These are phyloP conservation scores for Hippocampus zosterae DNA, from an alignment of 2,113 vertebrate genomes.

Conservation along the genomic window DNA sequence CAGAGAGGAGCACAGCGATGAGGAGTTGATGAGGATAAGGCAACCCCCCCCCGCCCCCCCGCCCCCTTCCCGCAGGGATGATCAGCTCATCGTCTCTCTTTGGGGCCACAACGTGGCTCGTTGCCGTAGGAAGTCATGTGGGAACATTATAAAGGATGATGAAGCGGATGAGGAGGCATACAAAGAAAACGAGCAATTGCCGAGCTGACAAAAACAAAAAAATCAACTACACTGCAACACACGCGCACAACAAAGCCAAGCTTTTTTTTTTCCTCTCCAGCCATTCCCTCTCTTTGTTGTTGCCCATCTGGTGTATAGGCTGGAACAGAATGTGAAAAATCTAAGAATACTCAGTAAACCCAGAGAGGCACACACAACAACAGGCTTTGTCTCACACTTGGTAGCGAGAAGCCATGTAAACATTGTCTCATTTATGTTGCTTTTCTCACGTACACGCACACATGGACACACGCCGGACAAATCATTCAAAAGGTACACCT, in stretches of 20 bases:
- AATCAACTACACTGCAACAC: conserved; percentile 11
- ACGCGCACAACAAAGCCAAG: conserved; percentile 9
- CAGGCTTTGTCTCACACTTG: neutral
- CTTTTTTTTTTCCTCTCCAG: neutral
- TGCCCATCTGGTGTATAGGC: neutral
- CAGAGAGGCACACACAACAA: neutral
- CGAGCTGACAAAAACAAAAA: conserved; percentile 29
- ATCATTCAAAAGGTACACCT: neutral
- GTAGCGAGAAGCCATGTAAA: neutral
- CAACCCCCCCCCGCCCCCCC: neutral
- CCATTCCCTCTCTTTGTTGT: conserved; percentile 8
- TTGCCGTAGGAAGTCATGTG: conserved; percentile 31
- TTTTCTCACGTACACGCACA: neutral
- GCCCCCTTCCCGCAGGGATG: conserved; percentile 1
- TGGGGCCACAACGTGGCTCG: conserved; percentile 38
- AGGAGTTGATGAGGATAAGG: conserved; percentile 8
- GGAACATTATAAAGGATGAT: conserved; percentile 61
- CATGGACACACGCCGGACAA: neutral
- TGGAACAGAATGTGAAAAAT: conserved; percentile 6
- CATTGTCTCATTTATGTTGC: neutral
- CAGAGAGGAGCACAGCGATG: conserved; percentile 4
- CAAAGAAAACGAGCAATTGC: conserved; percentile 45
- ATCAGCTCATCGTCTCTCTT: conserved; percentile 60
- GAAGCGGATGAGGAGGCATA: conserved; percentile 17
- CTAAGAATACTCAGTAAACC: neutral